A percentile compares a stretch with the other conserved stretches of the same genome.
phyloP scores from a whole-genome alignment of 2,113 vertebrate species.

The Urocitellus parryii region DNA sequence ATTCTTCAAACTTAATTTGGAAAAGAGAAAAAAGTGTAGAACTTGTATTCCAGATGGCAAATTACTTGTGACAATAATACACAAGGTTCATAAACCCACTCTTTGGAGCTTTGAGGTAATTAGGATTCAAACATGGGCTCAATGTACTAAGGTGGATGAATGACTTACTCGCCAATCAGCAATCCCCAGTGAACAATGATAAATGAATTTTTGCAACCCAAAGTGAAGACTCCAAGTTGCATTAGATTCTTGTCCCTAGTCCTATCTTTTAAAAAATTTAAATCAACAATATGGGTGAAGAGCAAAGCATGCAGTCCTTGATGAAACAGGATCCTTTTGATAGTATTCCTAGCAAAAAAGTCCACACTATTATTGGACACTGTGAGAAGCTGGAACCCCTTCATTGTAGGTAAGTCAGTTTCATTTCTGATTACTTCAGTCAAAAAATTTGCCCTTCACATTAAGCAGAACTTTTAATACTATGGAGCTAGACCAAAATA shows the following conservation, averaged over 20 bases:
- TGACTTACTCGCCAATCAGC: not conserved
- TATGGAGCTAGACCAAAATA: not conserved
- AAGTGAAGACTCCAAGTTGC: not conserved
- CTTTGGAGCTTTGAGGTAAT: not conserved
- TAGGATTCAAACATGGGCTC: not conserved
- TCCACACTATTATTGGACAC: not conserved
- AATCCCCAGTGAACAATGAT: not conserved
- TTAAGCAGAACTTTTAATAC: conserved; percentile 33
- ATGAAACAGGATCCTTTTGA: not conserved
- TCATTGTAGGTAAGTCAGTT: not conserved
- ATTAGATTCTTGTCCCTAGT: not conserved
- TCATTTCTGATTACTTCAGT: conserved; percentile 30
- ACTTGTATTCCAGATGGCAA: not conserved
- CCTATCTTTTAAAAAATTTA: conserved; percentile 7
- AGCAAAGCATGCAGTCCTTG: not conserved
- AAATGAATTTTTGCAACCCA: not conserved
- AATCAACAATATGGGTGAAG: not conserved
- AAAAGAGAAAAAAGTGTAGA: not conserved
- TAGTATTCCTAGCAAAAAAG: not conserved
- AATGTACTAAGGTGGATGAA: not conserved
- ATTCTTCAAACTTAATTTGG: conserved; percentile 23
- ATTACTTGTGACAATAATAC: not conserved
- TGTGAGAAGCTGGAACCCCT: not conserved
- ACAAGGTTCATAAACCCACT: conserved; percentile 7
- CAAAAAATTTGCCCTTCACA: not conserved